Evolutionary conservation across 2,113 vertebrate genomes (phyloP).

Genomic region (Phylloscopus trochilus): DNA sequence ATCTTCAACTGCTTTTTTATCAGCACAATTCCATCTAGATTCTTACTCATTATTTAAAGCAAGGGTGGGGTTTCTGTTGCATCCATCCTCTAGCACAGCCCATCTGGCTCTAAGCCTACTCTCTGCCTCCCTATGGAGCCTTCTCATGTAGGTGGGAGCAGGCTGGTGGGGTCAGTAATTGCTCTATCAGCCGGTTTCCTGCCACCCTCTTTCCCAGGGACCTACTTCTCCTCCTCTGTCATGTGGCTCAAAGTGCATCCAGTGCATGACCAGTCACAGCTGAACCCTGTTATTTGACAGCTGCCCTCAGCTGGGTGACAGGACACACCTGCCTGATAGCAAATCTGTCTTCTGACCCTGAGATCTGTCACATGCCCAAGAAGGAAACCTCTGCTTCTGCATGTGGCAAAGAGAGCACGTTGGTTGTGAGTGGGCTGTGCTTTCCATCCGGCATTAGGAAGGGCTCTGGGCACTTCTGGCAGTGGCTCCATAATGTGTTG

Average conservation of each 20-base stretch:
- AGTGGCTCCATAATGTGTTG: rapidly evolving
- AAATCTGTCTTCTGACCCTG: neutral
- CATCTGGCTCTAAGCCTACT: neutral
- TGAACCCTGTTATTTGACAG: neutral
- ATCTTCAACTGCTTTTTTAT: constrained; percentile 27
- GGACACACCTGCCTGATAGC: neutral
- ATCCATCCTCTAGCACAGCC: neutral
- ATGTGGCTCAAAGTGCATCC: neutral
- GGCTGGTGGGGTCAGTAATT: neutral
- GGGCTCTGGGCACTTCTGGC: neutral
- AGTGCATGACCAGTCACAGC: neutral
- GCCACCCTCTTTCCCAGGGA: neutral
- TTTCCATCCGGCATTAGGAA: neutral
- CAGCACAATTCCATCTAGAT: constrained; percentile 1
- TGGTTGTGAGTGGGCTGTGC: neutral
- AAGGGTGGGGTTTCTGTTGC: constrained; percentile 47
- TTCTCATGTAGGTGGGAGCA: neutral
- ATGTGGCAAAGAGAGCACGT: neutral
- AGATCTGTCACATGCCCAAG: neutral
- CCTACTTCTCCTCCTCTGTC: neutral
- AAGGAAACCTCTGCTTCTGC: neutral
- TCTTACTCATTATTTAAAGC: constrained; percentile 1
- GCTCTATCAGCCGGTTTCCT: neutral
- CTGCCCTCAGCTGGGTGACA: neutral
- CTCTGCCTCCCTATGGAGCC: neutral